These are phyloP conservation scores for Andrena cerasifolii DNA, from an alignment of 1,140 invertebrate genomes.

Conservation along the genomic window DNA sequence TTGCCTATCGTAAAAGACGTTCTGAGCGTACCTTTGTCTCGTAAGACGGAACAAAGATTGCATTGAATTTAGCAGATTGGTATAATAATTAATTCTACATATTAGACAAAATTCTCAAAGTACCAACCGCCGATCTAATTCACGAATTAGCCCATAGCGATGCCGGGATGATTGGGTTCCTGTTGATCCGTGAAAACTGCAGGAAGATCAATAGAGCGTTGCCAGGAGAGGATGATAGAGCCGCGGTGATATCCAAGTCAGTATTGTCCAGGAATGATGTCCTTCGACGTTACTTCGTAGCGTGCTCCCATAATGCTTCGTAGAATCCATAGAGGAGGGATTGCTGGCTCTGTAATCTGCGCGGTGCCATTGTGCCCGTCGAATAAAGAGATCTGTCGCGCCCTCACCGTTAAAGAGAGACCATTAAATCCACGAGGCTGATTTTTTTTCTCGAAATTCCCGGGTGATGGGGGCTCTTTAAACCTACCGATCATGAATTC, in stretches of 20 bases:
- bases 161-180: conserved; percentile 6
- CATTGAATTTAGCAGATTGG: too few relatives aligned
- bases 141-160: neutral
- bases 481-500: conserved; percentile 37
- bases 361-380: conserved; percentile 75
- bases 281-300: conserved; percentile 74
- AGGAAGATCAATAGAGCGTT: conserved; percentile 8
- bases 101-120: too few relatives aligned
- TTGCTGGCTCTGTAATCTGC: conserved; percentile 80
- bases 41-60: too few relatives aligned
- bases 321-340: conserved; percentile 77
- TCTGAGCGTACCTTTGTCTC: too few relatives aligned
- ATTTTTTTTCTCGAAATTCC: conserved; percentile 58
- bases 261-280: conserved; percentile 79
- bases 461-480: conserved; percentile 22
- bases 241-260: conserved; percentile 64
- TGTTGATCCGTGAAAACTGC: neutral
- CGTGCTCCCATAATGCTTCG: conserved; percentile 74
- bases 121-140: too few relatives aligned
- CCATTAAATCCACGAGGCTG: conserved; percentile 74
- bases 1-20: too few relatives aligned
- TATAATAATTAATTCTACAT: too few relatives aligned
- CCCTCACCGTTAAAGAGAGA: conserved; percentile 63
- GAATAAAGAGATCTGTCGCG: conserved; percentile 79
- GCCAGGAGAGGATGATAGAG: neutral